phyloP scores from a whole-genome alignment of 2,113 vertebrate genomes.

The Axis porcinus region DNA sequence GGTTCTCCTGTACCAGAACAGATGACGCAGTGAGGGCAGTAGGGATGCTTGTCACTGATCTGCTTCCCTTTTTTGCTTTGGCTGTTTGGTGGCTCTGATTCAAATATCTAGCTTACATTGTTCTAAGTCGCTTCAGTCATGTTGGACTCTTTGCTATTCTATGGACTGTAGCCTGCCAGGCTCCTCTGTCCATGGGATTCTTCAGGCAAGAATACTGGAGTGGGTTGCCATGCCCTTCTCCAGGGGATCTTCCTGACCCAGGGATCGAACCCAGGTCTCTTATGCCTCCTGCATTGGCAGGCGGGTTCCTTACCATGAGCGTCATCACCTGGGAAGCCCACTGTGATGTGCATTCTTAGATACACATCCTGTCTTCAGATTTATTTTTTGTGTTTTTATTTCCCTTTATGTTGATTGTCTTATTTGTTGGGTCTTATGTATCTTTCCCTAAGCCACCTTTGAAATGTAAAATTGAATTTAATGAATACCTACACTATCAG shows the following conservation, averaged over 20 bases:
- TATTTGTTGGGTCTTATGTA: background rate
- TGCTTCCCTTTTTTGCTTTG: background rate
- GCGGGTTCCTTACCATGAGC: background rate
- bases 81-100: background rate
- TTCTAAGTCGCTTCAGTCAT: background rate
- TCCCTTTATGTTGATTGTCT: background rate
- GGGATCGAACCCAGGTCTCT: background rate
- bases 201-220: background rate
- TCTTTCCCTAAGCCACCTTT: background rate
- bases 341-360: background rate
- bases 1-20: constrained; percentile 88
- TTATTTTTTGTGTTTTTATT: background rate
- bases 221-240: background rate
- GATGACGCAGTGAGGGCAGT: constrained; percentile 56
- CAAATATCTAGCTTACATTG: background rate
- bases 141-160: background rate
- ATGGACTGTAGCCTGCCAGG: background rate
- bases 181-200: background rate
- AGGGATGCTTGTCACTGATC: background rate
- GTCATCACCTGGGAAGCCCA: background rate
- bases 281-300: background rate
- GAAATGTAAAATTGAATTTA: background rate
- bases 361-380: background rate
- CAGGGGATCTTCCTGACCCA: background rate
- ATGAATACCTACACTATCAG: background rate